These are phyloP conservation scores for Euzophera pinguis DNA, from an alignment of 2,888 invertebrate species.

Conservation along the genomic window DNA sequence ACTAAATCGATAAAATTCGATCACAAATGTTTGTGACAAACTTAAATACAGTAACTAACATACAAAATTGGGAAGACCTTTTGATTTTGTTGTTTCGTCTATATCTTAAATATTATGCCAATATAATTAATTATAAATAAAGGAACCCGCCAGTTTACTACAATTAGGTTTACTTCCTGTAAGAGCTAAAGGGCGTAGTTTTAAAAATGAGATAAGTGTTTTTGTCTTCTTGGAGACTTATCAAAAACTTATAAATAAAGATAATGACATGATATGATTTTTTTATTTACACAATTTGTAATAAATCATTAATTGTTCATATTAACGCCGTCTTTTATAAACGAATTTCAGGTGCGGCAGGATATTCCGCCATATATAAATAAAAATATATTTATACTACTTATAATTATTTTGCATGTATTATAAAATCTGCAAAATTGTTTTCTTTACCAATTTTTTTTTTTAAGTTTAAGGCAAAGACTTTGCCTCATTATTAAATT, in stretches of 20 bases:
- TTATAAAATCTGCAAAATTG: no score
- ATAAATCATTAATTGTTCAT: no score
- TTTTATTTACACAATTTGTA: not conserved
- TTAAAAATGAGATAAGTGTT: not conserved
- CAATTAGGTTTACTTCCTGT: constrained; percentile 30
- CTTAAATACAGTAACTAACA: constrained; percentile 35
- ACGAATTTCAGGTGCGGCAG: no score
- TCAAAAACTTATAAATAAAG: not conserved
- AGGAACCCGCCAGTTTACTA: constrained; percentile 9
- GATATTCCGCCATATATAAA: no score
- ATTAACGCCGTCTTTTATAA: no score
- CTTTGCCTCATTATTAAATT: no score
- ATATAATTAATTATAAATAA: constrained; percentile 26
- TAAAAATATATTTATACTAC: no score
- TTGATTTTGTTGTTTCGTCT: constrained; percentile 53
- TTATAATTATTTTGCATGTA: no score
- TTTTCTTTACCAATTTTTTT: no score
- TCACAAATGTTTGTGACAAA: constrained; percentile 33
- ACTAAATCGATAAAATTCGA: constrained; percentile 17
- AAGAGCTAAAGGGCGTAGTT: constrained; percentile 33
- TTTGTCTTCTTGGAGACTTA: not conserved
- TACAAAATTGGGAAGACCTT: constrained; percentile 58
- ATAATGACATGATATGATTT: not conserved
- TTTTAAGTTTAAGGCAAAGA: no score
- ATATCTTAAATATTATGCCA: constrained; percentile 37